Base-by-base conservation (phyloP, 2,113 vertebrate species). In the Calypte anna region DNA sequence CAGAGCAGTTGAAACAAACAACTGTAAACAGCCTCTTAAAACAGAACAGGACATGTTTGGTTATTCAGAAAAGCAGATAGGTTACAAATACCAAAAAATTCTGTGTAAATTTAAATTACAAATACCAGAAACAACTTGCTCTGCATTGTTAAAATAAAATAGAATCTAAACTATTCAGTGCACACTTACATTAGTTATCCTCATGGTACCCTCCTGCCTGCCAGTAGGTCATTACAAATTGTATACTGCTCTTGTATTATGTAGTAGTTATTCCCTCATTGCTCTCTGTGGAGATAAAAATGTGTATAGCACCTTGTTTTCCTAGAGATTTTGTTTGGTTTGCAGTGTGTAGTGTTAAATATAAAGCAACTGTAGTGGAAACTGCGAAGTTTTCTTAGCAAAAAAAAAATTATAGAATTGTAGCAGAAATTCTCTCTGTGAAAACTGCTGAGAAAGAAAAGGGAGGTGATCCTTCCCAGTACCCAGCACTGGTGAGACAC, bases 201-300 rank as follows among this genome's bases (percentile, higher is more conserved):
- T 43, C 59, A 43, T 7, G 31, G 30, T 76, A 67, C 31, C 20
- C 36, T 72, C n/a, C 70, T 68, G 67, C 30, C 63, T 77, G 54
- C 27, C 46, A 66, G n/a, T 10, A 66, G 27, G n/a, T 77, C 27
- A 58, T 40, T 46, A 76, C 22, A 76, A 82, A 69, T 27, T 14
- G 17, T 27, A 68, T 38, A 12, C 30, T 82, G 51, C 75, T 77
- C 33, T 83, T 80, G 24, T 33, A 57, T 43, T 62, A 51, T 51
- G 51, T 16, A 58, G 27, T 88, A 69, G 67, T 86, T 88, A 67
- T 58, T 77, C 79, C 83, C 23, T 75, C 51, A 21, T 81, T 93
- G 82, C 76, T 48, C 72, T 91, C 72, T 93, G 55, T 59, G 57
- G 86, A 79, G 82, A 73, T 22, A 82, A 90, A 90, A 80, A 73